Percentiles rank a stretch among this genome's conserved stretches.
phyloP scores from a whole-genome alignment of 2,888 invertebrate genomes.

The Drosophila antonietae region DNA sequence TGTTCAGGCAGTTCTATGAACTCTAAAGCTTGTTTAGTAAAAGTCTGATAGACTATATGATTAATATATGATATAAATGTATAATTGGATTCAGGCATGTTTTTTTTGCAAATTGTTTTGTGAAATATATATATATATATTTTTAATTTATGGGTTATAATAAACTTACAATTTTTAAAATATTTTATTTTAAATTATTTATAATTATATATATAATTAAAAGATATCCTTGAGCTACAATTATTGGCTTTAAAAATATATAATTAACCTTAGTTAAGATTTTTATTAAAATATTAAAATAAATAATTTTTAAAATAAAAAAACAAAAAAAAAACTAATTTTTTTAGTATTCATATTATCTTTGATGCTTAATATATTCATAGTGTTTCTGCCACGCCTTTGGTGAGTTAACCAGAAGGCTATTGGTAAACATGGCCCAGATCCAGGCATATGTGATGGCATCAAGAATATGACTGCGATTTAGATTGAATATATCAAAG shows the following conservation, averaged over 20 bases:
- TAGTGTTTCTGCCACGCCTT: slow-evolving; percentile 1
- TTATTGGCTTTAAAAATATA: too few relatives aligned
- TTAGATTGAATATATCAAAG: slow-evolving; percentile 33
- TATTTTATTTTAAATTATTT: too few relatives aligned
- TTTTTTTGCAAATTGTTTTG: background rate
- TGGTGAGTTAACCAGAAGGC: slow-evolving; percentile 38
- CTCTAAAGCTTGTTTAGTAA: background rate
- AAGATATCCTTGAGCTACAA: too few relatives aligned
- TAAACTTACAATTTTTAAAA: too few relatives aligned
- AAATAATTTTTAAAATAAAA: too few relatives aligned
- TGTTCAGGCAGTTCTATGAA: slow-evolving; percentile 27
- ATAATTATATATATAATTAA: too few relatives aligned
- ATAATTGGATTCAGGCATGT: background rate
- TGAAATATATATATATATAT: too few relatives aligned
- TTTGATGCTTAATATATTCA: background rate
- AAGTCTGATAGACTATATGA: background rate
- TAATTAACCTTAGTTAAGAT: too few relatives aligned
- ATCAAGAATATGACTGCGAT: slow-evolving; percentile 32
- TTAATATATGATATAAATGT: background rate
- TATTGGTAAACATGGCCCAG: slow-evolving; percentile 52
- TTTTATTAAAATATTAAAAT: too few relatives aligned
- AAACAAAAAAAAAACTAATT: background rate
- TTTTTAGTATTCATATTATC: background rate
- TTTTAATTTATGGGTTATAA: too few relatives aligned
- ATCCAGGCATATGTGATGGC: slow-evolving; percentile 37